A percentile compares a stretch with the other conserved stretches of the same genome.
phyloP scores from a whole-genome alignment of 2,113 vertebrate genomes.

The Capreolus pygargus region DNA sequence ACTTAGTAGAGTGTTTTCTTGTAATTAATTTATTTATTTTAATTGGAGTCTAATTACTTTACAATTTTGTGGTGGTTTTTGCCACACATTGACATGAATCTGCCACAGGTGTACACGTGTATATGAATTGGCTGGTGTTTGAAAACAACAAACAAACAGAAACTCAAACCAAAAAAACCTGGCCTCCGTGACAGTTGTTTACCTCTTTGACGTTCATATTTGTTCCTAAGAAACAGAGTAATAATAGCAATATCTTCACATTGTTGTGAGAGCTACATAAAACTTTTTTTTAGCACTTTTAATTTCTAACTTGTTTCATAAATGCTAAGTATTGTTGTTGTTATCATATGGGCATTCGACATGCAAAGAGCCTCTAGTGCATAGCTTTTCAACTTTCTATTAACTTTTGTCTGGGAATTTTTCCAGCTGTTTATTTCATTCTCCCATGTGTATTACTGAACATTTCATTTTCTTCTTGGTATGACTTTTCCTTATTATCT shows the following conservation, averaged over 20 bases:
- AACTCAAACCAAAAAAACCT: background rate
- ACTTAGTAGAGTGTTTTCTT: background rate
- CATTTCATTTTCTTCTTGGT: background rate
- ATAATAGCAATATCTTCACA: background rate
- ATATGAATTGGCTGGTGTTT: background rate
- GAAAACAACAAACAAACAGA: background rate
- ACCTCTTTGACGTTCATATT: background rate
- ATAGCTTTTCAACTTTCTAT: background rate
- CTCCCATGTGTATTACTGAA: background rate
- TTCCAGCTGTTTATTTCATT: background rate
- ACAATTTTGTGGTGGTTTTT: background rate
- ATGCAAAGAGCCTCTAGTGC: background rate
- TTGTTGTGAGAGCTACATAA: background rate
- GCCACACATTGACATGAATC: background rate
- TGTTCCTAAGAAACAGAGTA: background rate
- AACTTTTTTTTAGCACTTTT: background rate
- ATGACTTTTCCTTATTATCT: background rate
- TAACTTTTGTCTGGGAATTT: background rate
- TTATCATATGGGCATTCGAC: background rate
- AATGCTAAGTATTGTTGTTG: background rate
- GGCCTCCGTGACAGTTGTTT: background rate
- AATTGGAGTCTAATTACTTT: background rate
- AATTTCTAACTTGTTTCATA: background rate
- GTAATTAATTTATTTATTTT: background rate
- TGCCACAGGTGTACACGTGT: background rate